A percentile compares a stretch with the other conserved stretches of the same genome.
Conservation (phyloP, 1,140 invertebrate species). For the Asobara japonica region DNA sequence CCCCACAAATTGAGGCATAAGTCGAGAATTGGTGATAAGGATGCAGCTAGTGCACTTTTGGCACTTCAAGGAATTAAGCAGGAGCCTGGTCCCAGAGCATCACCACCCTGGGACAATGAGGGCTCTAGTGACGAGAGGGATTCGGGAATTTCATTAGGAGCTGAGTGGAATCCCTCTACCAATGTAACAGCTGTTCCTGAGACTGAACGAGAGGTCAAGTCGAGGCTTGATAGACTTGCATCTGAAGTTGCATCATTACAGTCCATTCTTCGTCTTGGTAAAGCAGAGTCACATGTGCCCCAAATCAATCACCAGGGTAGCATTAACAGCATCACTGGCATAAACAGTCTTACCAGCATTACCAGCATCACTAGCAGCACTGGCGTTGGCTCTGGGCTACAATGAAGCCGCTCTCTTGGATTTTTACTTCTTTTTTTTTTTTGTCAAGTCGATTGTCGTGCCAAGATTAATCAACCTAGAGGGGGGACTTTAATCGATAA, state of each 20-base stretch:
- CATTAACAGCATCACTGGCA: conserved; percentile 29
- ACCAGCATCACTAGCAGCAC: conserved; percentile 27
- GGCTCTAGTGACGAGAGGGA: conserved; percentile 88
- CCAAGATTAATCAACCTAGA: conserved; percentile 25
- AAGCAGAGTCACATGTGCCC: conserved; percentile 45
- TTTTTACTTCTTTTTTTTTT: neutral
- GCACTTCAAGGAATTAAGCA: conserved; percentile 85
- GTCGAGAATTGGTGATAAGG: conserved; percentile 87
- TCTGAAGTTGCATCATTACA: conserved; percentile 92
- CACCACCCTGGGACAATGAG: conserved; percentile 83
- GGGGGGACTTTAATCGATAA: neutral
- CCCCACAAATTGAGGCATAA: conserved; percentile 93
- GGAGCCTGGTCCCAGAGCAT: conserved; percentile 78
- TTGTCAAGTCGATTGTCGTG: conserved; percentile 23
- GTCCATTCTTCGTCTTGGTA: conserved; percentile 70
- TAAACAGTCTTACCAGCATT: too few species aligned
- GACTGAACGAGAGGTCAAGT: conserved; percentile 80
- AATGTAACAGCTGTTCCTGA: conserved; percentile 66
- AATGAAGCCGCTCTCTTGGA: conserved; percentile 3
- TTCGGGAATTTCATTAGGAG: conserved; percentile 85
- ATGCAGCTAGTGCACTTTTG: conserved; percentile 80
- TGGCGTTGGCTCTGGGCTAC: conserved; percentile 24
- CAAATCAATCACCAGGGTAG: conserved; percentile 40
- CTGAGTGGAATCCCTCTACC: conserved; percentile 70
- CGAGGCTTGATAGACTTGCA: conserved; percentile 86